Evolutionary conservation across 1,140 invertebrate species (phyloP).

Genomic region (Coelopa frigida): DNA sequence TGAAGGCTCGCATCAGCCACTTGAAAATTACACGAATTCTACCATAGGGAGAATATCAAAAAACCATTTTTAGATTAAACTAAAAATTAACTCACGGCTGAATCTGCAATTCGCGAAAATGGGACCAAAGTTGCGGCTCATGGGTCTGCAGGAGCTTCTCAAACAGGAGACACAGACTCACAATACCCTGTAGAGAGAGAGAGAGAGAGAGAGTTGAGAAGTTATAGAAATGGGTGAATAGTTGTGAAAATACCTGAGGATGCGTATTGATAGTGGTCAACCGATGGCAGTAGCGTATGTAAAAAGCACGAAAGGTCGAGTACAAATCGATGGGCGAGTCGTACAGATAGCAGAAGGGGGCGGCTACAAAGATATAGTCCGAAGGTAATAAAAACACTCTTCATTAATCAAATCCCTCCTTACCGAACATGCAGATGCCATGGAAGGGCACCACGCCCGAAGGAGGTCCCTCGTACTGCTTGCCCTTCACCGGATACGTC

Average conservation of each 20-base stretch:
- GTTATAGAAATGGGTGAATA: not conserved
- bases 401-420: slow-evolving; percentile 25
- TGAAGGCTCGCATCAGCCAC: slow-evolving; percentile 92
- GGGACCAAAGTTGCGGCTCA: slow-evolving; percentile 83
- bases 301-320: slow-evolving; percentile 85
- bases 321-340: slow-evolving; percentile 82
- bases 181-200: slow-evolving; percentile 63
- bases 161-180: slow-evolving; percentile 75
- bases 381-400: not conserved
- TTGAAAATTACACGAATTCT: slow-evolving; percentile 75
- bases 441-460: slow-evolving; percentile 94
- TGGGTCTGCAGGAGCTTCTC: slow-evolving; percentile 85
- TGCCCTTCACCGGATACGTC: slow-evolving; percentile 64
- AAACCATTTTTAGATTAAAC: not conserved
- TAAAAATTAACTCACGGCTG: slow-evolving; percentile 70
- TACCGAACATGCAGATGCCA: slow-evolving; percentile 95
- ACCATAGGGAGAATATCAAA: not conserved
- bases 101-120: slow-evolving; percentile 78
- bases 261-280: slow-evolving; percentile 87
- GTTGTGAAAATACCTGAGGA: slow-evolving; percentile 53
- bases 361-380: too few species aligned
- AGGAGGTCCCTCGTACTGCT: slow-evolving; percentile 66
- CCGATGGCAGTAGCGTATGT: slow-evolving; percentile 83
- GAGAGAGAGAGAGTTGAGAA: not conserved
- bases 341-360: slow-evolving; percentile 90